Percentiles rank a stretch among this genome's conserved stretches.
Evolutionary conservation across 2,888 invertebrate species (phyloP).

Genomic region (Drosophila maculinotata): DNA sequence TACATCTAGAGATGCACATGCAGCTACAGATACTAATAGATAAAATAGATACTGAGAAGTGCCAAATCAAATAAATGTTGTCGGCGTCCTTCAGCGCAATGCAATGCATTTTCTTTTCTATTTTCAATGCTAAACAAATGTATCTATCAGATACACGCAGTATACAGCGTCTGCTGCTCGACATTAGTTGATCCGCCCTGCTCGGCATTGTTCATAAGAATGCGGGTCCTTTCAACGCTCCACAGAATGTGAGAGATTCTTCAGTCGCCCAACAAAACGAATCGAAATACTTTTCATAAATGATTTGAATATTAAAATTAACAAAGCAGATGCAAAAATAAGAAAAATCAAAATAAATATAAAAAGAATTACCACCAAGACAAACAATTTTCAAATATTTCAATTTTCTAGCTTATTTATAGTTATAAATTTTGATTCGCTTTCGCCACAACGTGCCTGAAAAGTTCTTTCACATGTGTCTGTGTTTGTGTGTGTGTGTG

Average conservation of each 20-base stretch:
- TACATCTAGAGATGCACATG: conserved; percentile 31
- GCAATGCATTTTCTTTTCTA: conserved; percentile 62
- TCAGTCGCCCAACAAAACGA: conserved; percentile 29
- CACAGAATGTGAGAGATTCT: conserved; percentile 50
- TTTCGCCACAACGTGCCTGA: conserved; percentile 58
- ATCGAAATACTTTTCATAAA: conserved; percentile 67
- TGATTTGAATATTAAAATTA: conserved; percentile 61
- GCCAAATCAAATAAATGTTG: conserved; percentile 68
- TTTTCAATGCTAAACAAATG: conserved; percentile 72
- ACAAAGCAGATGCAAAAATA: conserved; percentile 41
- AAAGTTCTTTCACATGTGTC: conserved; percentile 8
- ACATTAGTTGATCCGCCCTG: conserved; percentile 29
- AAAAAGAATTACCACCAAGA: conserved; percentile 27
- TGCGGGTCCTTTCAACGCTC: conserved; percentile 54
- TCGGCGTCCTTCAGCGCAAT: conserved; percentile 75
- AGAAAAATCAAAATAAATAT: conserved; percentile 23
- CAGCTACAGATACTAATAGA: conserved; percentile 27
- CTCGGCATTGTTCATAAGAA: conserved; percentile 49
- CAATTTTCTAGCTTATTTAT: conserved; percentile 69
- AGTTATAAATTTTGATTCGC: conserved; percentile 68
- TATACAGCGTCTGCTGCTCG: conserved; percentile 2
- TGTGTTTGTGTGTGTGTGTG: background rate
- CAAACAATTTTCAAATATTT: conserved; percentile 60
- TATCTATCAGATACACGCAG: conserved; percentile 36
- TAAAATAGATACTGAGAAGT: conserved; percentile 49